These are phyloP conservation scores for Digitonthophagus gazella DNA, from an alignment of 2,888 invertebrate species.

Conservation along the genomic window DNA sequence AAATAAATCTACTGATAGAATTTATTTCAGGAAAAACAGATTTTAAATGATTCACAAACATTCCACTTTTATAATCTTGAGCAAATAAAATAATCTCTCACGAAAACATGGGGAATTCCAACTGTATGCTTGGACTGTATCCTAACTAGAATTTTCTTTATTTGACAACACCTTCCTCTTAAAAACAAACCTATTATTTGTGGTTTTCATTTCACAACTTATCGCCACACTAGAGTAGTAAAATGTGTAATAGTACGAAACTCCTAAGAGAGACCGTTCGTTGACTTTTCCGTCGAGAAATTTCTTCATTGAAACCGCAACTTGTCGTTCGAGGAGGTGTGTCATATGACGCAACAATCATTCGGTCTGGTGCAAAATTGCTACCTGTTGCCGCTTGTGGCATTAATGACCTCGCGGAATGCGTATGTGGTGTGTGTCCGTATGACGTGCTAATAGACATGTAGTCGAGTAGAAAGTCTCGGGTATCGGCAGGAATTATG, in stretches of 20 bases:
- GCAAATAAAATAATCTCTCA: no score
- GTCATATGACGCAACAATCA: background rate
- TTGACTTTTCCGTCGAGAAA: background rate
- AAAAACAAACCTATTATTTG: no score
- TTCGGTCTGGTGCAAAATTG: background rate
- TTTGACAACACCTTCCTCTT: no score
- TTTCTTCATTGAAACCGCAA: background rate
- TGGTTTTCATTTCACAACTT: background rate
- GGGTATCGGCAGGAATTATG: background rate
- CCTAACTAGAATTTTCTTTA: no score
- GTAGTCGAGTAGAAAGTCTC: background rate
- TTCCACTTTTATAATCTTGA: background rate
- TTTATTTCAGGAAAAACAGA: background rate
- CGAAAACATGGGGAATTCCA: background rate
- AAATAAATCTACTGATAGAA: background rate
- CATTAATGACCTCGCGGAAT: background rate
- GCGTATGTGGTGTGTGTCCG: background rate
- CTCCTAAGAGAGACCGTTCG: background rate
- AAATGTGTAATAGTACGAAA: no score
- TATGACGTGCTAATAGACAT: background rate
- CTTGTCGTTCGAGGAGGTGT: background rate
- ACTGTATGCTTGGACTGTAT: no score
- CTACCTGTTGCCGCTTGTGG: background rate
- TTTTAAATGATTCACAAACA: background rate
- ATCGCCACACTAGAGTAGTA: no score